A percentile compares a stretch with the other conserved stretches of the same genome.
Evolutionary conservation across 2,797 vertebrate species (phyloP).

Genomic region (Hydrolagus colliei): DNA sequence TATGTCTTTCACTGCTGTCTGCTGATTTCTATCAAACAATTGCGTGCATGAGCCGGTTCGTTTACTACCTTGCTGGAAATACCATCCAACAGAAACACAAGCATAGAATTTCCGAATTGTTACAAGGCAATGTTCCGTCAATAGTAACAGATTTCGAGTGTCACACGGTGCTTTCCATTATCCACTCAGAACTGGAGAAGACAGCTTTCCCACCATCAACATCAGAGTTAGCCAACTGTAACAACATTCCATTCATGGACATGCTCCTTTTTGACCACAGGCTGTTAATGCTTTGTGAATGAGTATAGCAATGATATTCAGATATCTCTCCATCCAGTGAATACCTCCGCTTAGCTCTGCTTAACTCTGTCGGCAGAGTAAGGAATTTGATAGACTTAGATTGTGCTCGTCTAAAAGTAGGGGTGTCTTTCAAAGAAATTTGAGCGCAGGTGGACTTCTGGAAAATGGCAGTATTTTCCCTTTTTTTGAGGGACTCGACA

Average conservation of each 20-base stretch:
- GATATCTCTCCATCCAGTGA: constrained; percentile 75
- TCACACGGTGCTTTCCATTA: constrained; percentile 89
- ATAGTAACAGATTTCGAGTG: constrained; percentile 41
- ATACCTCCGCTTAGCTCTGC: constrained; percentile 70
- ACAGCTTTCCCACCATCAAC: constrained; percentile 61
- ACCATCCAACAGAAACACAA: constrained; percentile 57
- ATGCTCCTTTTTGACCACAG: constrained; percentile 76
- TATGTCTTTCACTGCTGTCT: constrained; percentile 41
- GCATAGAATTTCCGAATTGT: constrained; percentile 55
- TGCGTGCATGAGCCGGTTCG: constrained; percentile 42
- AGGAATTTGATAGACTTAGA: constrained; percentile 79
- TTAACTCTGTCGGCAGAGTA: constrained; percentile 71
- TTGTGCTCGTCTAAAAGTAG: constrained; percentile 73
- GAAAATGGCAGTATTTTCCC: constrained; percentile 83
- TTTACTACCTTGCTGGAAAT: constrained; percentile 48
- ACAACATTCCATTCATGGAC: constrained; percentile 81
- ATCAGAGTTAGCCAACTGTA: constrained; percentile 57
- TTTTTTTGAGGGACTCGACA: constrained; percentile 82
- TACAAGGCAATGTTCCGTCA: constrained; percentile 55
- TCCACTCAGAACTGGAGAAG: constrained; percentile 79
- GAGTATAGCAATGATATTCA: constrained; percentile 54
- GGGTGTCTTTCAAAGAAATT: constrained; percentile 59
- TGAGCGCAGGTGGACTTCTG: constrained; percentile 46
- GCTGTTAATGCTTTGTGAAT: constrained; percentile 52
- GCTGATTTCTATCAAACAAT: constrained; percentile 41